Conservation (phyloP, 2,888 invertebrate genomes). For the Drosophila recens region DNA sequence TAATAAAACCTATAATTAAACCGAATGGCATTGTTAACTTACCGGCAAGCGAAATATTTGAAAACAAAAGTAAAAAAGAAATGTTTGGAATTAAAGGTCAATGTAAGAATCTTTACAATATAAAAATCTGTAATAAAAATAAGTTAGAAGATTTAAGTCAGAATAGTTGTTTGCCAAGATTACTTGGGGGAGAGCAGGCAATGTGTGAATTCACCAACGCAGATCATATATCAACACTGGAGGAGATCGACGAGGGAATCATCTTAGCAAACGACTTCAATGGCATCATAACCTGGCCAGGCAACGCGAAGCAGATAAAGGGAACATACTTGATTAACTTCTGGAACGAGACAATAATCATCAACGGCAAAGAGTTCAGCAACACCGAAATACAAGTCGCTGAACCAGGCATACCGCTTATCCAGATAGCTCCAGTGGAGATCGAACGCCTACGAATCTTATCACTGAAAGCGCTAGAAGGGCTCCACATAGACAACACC, state of each 20-base stretch:
- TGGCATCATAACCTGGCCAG: neutral
- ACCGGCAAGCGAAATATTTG: neutral
- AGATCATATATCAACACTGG: neutral
- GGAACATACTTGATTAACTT: neutral
- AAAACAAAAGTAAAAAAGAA: conserved; percentile 3
- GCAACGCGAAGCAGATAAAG: neutral
- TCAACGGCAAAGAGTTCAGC: conserved; percentile 5
- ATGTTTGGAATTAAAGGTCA: neutral
- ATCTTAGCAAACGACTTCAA: neutral
- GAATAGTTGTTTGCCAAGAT: conserved; percentile 1
- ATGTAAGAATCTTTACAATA: neutral
- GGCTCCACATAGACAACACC: neutral
- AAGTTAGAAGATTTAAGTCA: neutral
- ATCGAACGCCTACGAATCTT: neutral
- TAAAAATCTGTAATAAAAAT: neutral
- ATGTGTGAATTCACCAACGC: conserved; percentile 5
- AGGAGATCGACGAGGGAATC: conserved; percentile 6
- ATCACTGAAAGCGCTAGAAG: conserved; percentile 1
- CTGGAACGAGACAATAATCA: conserved; percentile 7
- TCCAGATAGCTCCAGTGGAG: conserved; percentile 1
- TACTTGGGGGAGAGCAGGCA: conserved; percentile 2
- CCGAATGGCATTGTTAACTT: neutral
- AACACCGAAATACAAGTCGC: conserved; percentile 1
- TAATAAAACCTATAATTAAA: conserved; percentile 5
- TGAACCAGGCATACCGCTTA: neutral